phyloP scores from a whole-genome alignment of 2,888 invertebrate species.

The Seira musarum region DNA sequence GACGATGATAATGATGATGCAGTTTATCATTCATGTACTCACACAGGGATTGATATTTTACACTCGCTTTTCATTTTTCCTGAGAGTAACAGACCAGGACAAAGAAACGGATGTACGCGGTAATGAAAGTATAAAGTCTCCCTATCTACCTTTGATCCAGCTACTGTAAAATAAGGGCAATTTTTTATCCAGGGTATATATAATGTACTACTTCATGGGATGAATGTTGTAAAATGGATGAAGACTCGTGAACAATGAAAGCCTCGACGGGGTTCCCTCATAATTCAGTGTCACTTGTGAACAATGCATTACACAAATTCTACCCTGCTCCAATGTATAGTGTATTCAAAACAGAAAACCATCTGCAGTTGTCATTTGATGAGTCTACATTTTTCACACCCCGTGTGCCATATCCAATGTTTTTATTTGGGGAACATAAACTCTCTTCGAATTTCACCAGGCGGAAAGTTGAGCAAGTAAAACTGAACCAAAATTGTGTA shows the following conservation, averaged over 20 bases:
- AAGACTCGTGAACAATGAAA: conserved; percentile 58
- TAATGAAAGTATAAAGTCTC: conserved; percentile 42
- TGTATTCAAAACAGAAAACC: conserved; percentile 42
- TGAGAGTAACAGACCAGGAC: not conserved
- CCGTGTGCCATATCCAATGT: conserved; percentile 61
- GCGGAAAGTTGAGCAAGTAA: no score
- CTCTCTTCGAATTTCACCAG: no score
- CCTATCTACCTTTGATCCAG: not conserved
- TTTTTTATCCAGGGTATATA: not conserved
- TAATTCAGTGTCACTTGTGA: conserved; percentile 63
- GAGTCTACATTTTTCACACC: conserved; percentile 62
- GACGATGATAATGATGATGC: conserved; percentile 33
- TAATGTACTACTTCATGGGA: conserved; percentile 27
- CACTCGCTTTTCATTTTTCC: not conserved
- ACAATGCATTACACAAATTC: conserved; percentile 60
- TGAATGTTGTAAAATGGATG: conserved; percentile 47
- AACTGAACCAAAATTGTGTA: no score
- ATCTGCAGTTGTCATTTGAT: conserved; percentile 63
- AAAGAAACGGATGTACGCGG: conserved; percentile 45
- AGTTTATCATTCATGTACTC: conserved; percentile 15
- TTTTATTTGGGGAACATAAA: no score
- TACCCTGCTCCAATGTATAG: conserved; percentile 46
- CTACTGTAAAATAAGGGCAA: conserved; percentile 41
- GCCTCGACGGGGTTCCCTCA: conserved; percentile 58
- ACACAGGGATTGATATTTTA: no score